A percentile compares a stretch with the other conserved stretches of the same genome.
Conservation (phyloP, 2,888 invertebrate species). For the Calliopum simillimum region DNA sequence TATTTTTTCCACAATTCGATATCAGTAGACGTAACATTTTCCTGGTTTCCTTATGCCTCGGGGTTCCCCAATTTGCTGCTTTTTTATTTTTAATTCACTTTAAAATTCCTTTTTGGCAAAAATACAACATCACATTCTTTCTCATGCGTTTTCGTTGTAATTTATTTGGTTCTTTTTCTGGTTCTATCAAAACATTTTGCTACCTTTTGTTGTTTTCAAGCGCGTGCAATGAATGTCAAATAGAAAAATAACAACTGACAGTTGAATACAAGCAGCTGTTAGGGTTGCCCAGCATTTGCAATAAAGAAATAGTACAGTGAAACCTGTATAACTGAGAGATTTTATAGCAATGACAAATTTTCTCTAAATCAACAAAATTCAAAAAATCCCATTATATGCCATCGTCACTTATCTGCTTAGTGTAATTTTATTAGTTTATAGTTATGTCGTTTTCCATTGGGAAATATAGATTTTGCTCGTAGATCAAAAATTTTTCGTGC, state of each 20-base stretch:
- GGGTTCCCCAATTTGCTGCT: neutral
- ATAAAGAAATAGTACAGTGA: neutral
- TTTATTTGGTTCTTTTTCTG: no score
- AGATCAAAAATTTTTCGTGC: no score
- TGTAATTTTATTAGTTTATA: no score
- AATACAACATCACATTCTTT: neutral
- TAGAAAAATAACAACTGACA: no score
- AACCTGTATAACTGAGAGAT: no score
- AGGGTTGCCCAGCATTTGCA: neutral
- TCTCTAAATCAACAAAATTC: no score
- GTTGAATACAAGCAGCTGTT: neutral
- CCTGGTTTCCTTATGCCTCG: neutral
- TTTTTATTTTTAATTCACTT: neutral
- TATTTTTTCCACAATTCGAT: conserved; percentile 31
- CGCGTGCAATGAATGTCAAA: conserved; percentile 12
- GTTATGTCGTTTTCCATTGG: no score
- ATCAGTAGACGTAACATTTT: conserved; percentile 40
- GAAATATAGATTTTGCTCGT: no score
- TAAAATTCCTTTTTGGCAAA: neutral
- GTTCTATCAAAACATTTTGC: conserved; percentile 14
- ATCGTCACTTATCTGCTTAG: no score
- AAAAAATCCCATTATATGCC: no score
- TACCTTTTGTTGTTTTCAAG: neutral
- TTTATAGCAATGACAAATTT: no score
- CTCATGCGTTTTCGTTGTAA: no score